Evolutionary conservation across 2,797 vertebrate species (phyloP).

Genomic region (Psittacula derbiana): DNA sequence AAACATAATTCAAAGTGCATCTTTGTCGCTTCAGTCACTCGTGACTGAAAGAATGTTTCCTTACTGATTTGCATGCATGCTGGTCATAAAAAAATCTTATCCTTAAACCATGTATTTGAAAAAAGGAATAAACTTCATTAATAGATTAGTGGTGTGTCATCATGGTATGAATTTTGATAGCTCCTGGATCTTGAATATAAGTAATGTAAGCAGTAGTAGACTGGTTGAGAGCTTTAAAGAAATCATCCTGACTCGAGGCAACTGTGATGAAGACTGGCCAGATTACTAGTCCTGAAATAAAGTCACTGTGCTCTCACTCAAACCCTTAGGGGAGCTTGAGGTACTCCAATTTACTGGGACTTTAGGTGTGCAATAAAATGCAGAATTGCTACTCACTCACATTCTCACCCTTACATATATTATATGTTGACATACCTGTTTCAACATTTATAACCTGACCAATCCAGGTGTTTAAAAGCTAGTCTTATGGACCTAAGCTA

Average conservation of each 20-base stretch:
- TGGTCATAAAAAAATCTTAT: background rate
- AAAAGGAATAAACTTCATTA: background rate
- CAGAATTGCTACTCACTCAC: background rate
- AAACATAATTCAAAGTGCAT: background rate
- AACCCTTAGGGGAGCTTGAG: background rate
- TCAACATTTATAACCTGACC: background rate
- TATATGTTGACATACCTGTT: background rate
- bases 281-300: background rate
- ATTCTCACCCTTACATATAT: background rate
- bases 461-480: background rate
- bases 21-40: conserved; percentile 16
- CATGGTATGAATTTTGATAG: background rate
- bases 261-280: background rate
- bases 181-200: background rate
- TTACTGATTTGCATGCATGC: background rate
- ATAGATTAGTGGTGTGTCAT: background rate
- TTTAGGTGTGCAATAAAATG: background rate
- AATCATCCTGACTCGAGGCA: background rate
- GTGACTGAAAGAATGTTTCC: background rate
- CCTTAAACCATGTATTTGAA: background rate
- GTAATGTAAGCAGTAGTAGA: background rate
- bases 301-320: background rate
- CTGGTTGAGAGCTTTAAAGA: background rate
- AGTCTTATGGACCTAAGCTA: background rate
- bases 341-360: background rate